A percentile compares a stretch with the other conserved stretches of the same genome.
These are phyloP conservation scores for Stichodactyla mertensii DNA, from an alignment of 64 coral and sea anemone genomes.

Conservation along the genomic window DNA sequence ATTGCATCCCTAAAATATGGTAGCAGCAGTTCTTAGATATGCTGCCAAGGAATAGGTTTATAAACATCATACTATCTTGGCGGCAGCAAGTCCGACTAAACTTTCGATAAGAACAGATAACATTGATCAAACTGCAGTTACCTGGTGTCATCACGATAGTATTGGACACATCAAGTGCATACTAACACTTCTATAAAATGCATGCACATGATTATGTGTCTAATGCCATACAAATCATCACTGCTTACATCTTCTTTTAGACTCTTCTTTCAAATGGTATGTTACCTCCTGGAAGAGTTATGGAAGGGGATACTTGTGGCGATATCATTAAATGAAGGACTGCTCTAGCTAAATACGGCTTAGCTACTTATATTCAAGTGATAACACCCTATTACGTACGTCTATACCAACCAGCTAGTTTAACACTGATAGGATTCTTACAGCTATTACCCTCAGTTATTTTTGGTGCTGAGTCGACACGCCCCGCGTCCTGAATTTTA, in stretches of 20 bases:
- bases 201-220: background rate
- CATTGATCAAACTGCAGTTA: background rate
- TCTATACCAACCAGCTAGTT: background rate
- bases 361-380: background rate
- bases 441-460: background rate
- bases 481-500: no score
- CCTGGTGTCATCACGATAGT: background rate
- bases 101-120: conserved; percentile 1
- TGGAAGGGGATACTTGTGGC: background rate
- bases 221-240: background rate
- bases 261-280: background rate
- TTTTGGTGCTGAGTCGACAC: no score
- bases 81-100: background rate
- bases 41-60: background rate
- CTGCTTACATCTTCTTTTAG: background rate
- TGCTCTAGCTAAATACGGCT: background rate
- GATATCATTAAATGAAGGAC: background rate
- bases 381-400: background rate
- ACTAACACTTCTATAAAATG: background rate
- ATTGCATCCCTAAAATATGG: no score
- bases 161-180: no score
- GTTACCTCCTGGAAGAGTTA: background rate
- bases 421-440: background rate
- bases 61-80: background rate
- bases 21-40: background rate